These are phyloP conservation scores for Microdon myrmicae DNA, from an alignment of 2,888 invertebrate genomes.

Conservation along the genomic window DNA sequence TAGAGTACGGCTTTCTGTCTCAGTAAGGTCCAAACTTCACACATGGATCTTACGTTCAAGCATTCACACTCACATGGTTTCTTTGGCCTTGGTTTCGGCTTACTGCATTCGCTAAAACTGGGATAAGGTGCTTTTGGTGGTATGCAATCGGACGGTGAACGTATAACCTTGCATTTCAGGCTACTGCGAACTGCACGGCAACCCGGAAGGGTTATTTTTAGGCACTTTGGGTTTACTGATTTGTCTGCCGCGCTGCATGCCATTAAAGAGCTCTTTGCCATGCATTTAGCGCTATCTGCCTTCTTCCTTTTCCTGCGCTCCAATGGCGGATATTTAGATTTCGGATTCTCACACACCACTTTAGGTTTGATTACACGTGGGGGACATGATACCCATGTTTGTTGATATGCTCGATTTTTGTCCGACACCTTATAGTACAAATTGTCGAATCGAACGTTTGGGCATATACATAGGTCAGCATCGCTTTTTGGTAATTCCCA, in stretches of 20 bases:
- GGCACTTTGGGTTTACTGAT: constrained; percentile 38
- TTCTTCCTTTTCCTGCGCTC: constrained; percentile 2
- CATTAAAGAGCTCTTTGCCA: background rate
- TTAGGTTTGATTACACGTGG: constrained; percentile 54
- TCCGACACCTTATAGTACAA: constrained; percentile 60
- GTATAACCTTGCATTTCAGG: constrained; percentile 10
- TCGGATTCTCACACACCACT: constrained; percentile 53
- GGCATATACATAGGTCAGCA: constrained; percentile 48
- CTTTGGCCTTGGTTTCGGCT: constrained; percentile 13
- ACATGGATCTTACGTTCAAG: constrained; percentile 53
- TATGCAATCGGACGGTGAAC: constrained; percentile 8
- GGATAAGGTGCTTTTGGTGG: constrained; percentile 47
- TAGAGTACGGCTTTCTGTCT: constrained; percentile 21
- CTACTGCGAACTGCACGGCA: constrained; percentile 27
- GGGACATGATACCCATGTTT: constrained; percentile 63
- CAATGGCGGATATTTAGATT: constrained; percentile 21
- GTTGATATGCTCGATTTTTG: constrained; percentile 60
- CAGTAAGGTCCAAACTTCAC: constrained; percentile 53
- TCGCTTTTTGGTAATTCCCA: constrained; percentile 53
- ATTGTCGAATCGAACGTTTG: constrained; percentile 58
- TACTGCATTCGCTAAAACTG: constrained; percentile 54
- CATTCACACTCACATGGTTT: constrained; percentile 54
- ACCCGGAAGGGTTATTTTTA: constrained; percentile 43
- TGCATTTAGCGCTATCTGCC: constrained; percentile 26
- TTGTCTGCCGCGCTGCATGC: constrained; percentile 5